Percentiles rank a stretch among this genome's conserved stretches.
phyloP scores from a whole-genome alignment of 2,113 vertebrate genomes.

The Hippocampus guttulatus region DNA sequence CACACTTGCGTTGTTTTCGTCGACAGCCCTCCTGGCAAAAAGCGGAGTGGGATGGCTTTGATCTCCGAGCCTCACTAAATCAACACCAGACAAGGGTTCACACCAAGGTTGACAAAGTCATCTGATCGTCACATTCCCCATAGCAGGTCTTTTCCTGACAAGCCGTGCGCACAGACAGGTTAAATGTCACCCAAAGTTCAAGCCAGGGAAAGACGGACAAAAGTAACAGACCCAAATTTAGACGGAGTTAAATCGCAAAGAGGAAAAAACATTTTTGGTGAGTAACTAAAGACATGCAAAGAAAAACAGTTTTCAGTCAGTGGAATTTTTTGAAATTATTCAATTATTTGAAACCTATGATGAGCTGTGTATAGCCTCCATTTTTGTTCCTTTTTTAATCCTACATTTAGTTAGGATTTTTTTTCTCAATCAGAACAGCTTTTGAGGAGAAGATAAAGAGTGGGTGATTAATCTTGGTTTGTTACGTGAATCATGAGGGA shows the following conservation, averaged over 20 bases:
- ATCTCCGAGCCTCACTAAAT: constrained; percentile 72
- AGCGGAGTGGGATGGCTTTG: constrained; percentile 58
- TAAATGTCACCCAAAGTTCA: constrained; percentile 67
- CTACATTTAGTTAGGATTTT: no score
- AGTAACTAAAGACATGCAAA: no score
- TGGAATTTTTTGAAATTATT: no score
- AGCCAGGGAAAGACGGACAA: constrained; percentile 31
- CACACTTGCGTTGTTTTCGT: constrained; percentile 38
- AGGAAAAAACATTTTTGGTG: not conserved
- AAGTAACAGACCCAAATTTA: not conserved
- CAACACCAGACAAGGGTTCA: constrained; percentile 75
- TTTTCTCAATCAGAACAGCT: no score
- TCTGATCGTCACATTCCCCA: constrained; percentile 72
- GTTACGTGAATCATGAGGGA: no score
- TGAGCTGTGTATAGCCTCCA: no score
- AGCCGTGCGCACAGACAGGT: constrained; percentile 52
- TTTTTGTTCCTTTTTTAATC: no score
- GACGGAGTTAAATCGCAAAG: not conserved
- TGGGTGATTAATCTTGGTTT: no score
- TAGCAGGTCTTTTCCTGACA: constrained; percentile 59
- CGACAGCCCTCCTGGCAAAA: constrained; percentile 50
- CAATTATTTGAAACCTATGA: no score
- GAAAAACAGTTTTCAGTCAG: no score
- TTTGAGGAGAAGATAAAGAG: no score
- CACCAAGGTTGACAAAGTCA: constrained; percentile 70